Percentiles rank a stretch among this genome's conserved stretches.
These are phyloP conservation scores for Pangasius sanitwongsei DNA, from an alignment of 2,797 vertebrate species.

Conservation along the genomic window DNA sequence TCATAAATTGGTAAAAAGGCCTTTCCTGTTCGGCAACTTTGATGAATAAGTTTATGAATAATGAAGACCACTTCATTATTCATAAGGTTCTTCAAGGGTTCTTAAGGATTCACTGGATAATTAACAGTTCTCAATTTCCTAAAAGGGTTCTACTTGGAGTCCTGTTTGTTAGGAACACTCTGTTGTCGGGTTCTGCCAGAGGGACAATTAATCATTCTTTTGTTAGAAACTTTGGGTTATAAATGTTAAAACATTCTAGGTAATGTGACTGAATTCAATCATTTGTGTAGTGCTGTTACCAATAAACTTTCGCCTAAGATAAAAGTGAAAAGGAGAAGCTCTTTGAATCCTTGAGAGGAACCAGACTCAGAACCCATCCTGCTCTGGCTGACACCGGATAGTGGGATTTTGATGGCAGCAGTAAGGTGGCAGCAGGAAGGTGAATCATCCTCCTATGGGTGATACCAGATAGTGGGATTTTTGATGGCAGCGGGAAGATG, in stretches of 20 bases:
- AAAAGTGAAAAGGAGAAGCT: neutral
- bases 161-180: neutral
- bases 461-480: constrained; percentile 16
- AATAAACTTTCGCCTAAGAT: neutral
- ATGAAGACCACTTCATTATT: neutral
- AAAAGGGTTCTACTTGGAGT: neutral
- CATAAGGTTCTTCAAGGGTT: neutral
- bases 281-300: neutral
- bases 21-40: neutral
- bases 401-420: constrained; percentile 22
- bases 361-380: constrained; percentile 1
- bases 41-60: neutral
- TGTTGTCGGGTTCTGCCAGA: neutral
- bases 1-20: neutral
- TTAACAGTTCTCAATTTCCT: neutral
- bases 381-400: neutral
- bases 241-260: neutral
- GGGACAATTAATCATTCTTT: neutral
- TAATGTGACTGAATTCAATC: neutral
- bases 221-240: neutral
- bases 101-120: neutral
- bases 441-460: constrained; percentile 28
- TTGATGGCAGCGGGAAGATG: constrained; percentile 15
- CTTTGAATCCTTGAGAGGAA: neutral
- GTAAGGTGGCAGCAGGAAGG: constrained; percentile 9